Evolutionary conservation across 2,888 invertebrate genomes (phyloP), one percentile per base, ranked within the genome.

Genomic region (Branchellion lobata): DNA sequence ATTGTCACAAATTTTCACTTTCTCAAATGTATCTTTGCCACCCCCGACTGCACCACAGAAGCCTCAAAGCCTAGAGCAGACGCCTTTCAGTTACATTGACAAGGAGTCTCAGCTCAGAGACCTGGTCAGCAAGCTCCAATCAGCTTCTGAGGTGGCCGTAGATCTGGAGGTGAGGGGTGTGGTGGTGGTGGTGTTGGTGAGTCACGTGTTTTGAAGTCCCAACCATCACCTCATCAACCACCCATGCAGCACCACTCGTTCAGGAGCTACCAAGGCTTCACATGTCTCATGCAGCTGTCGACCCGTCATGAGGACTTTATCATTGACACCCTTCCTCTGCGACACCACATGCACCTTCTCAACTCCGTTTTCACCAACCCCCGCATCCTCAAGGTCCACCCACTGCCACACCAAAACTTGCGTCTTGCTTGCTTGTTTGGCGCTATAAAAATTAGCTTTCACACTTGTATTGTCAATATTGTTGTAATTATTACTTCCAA

Each of bases 231-330:
- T 79, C 18, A 0, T 14, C n/a, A n/a, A 34, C n/a, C 24, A 18
- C 51, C 68, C 80, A 86, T 88, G 40, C 86, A 91, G 90, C 95
- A 96, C 87, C 96, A 99, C 87, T 92, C 93, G 0, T 96, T 94
- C 86, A 90, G 97, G 80, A 92, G 93, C 0, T 99, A 93, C 87
- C 93, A 93, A 89, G 99, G 98, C 0, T 91, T 98, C 79, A 95
- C 97, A 0, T 99, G 98, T 86, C 90, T 99, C 36, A 82, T 99
- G 88, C 98, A 99, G 89, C 93, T 99, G 84, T 94, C 96, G 0
- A 89, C 96, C 0, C 86, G 90, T 75, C 89, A 90, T 24, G 89
- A 89, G 1, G 98, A 99, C 88, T 99, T 93, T 86, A 90, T 99
- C 0, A 90, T 99, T 21, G 99, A 99, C 86, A 92, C 96, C 0